A percentile compares a stretch with the other conserved stretches of the same genome.
phyloP scores from a whole-genome alignment of 2,113 vertebrate species.

The Nymphicus hollandicus region DNA sequence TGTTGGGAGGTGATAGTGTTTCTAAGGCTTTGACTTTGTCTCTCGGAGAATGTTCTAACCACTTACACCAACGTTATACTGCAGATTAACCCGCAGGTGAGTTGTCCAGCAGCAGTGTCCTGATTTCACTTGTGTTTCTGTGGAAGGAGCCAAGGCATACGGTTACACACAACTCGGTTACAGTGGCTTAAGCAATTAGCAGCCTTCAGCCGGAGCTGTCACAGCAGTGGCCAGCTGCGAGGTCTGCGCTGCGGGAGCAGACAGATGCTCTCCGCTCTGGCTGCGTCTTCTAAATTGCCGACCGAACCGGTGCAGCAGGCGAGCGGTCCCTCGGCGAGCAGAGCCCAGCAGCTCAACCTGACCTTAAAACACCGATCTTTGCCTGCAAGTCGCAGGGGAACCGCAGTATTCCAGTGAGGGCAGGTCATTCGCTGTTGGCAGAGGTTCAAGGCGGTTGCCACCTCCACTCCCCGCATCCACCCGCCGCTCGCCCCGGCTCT shows the following conservation, averaged over 20 bases:
- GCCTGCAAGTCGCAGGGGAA: neutral
- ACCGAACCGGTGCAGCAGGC: neutral
- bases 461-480: no score
- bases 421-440: neutral
- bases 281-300: neutral
- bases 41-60: neutral
- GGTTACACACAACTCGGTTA: neutral
- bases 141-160: neutral
- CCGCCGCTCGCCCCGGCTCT: no score
- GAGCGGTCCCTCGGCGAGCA: neutral
- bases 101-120: neutral
- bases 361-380: no score
- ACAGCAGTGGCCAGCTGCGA: neutral
- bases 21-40: neutral
- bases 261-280: neutral
- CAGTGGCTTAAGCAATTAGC: neutral
- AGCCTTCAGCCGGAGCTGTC: neutral
- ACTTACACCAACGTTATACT: neutral
- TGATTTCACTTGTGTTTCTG: neutral
- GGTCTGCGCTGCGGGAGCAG: neutral
- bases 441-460: neutral
- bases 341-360: neutral
- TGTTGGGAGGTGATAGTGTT: rapidly evolving
- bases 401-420: neutral
- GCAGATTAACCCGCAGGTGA: neutral